These are phyloP conservation scores for Martes flavigula DNA, from an alignment of 2,797 vertebrate species.

Conservation along the genomic window DNA sequence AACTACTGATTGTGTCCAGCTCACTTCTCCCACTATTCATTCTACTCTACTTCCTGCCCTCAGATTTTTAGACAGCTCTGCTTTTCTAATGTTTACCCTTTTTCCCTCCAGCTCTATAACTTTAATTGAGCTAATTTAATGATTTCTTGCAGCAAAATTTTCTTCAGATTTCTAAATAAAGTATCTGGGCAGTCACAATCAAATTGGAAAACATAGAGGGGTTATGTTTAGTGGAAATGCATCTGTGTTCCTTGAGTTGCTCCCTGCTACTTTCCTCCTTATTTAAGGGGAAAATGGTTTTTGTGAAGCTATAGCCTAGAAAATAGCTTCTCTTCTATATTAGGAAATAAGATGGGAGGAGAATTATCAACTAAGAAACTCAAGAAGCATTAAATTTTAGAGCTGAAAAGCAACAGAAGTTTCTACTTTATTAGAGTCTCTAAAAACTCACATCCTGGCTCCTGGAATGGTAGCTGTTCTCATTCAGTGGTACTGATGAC, in stretches of 20 bases:
- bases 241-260: conserved; percentile 66
- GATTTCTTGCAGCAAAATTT: background rate
- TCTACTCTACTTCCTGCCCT: background rate
- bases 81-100: background rate
- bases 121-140: conserved; percentile 20
- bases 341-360: conserved; percentile 65
- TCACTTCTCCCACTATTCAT: background rate
- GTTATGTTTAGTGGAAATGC: conserved; percentile 65
- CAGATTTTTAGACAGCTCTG: background rate
- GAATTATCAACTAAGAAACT: background rate
- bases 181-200: conserved; percentile 8
- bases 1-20: background rate
- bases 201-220: conserved; percentile 48
- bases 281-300: conserved; percentile 76
- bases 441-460: background rate
- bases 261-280: conserved; percentile 61
- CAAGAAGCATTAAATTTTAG: background rate
- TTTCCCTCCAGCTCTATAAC: background rate
- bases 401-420: background rate
- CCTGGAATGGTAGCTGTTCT: background rate
- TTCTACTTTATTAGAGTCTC: background rate
- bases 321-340: conserved; percentile 67
- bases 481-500: background rate
- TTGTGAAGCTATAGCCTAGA: conserved; percentile 38
- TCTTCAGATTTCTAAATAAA: conserved; percentile 5